Conservation (phyloP, 1,140 invertebrate species). For the Saccostrea echinata region DNA sequence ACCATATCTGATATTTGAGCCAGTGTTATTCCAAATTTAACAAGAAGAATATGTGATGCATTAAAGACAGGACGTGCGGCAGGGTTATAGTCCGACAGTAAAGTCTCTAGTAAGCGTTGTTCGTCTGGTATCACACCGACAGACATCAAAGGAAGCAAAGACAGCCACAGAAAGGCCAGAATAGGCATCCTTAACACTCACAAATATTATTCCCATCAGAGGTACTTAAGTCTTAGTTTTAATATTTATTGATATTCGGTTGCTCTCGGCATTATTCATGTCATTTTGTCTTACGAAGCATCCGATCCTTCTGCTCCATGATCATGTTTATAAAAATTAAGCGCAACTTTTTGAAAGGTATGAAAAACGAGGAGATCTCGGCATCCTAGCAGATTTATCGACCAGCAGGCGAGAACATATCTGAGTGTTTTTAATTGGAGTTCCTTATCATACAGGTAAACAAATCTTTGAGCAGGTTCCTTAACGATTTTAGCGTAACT, state of each 20-base stretch:
- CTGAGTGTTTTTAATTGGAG: conserved; percentile 20
- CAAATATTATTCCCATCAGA: background rate
- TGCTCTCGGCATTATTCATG: background rate
- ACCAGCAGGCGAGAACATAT: conserved; percentile 21
- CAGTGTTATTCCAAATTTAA: conserved; percentile 78
- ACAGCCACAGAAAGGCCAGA: conserved; percentile 45
- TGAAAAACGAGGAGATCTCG: background rate
- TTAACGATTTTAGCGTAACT: background rate
- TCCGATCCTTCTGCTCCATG: background rate
- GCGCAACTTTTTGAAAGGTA: conserved; percentile 12
- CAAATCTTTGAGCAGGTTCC: conserved; percentile 15
- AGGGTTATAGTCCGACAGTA: conserved; percentile 90
- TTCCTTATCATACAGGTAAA: conserved; percentile 19
- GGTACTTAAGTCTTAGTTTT: background rate
- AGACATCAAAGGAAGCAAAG: conserved; percentile 24
- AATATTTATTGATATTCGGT: background rate
- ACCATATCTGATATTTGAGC: conserved; percentile 82
- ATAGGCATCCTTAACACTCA: conserved; percentile 45
- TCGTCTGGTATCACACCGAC: conserved; percentile 69
- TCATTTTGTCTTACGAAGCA: background rate
- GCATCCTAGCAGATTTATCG: conserved; percentile 11
- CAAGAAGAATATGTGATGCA: conserved; percentile 75
- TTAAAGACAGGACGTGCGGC: conserved; percentile 85
- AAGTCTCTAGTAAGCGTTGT: conserved; percentile 68
- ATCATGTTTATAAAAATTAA: conserved; percentile 2